Base-by-base conservation (phyloP, 2,113 vertebrate species). In the Gymnorhina tibicen region DNA sequence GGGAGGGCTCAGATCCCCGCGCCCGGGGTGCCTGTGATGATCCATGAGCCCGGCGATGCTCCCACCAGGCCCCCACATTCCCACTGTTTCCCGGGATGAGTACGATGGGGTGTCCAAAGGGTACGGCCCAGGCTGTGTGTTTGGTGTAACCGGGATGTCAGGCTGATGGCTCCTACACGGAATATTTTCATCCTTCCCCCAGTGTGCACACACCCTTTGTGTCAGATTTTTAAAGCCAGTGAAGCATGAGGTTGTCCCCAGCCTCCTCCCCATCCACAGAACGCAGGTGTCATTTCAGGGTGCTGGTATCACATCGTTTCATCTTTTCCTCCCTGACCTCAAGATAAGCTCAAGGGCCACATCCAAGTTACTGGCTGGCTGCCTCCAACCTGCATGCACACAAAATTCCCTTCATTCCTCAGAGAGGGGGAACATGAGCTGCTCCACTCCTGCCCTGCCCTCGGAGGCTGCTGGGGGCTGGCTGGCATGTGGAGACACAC, bases 321-420 rank as follows among this genome's bases (percentile, higher is more conserved):
- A 69, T 50, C 70, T 80, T 69, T 64, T 72, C 86, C 16, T 24
- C 30, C 52, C 52, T 1, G 7, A 49, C 47, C 59, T 67, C 80
- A 85, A 87, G 49, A 78, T 44, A 64, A 81, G 33, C 12, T 30
- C 66, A 69, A 79, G 63, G 80, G 44, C 42, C 16, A 5, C 35
- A 24, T 73, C 66, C 22, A 70, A 77, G 85, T 35, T 42, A 73
- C 16, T 2, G 86, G 67, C 87, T 91, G 95, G 77, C 82, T 84
- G 74, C 68, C 67, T 89, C 50, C 21, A 72, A 33, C 93, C 93
- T 69, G 70, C 56, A 16, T 13, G 26, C 30, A 9, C 39, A 39
- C 19, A 42, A 22, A 53, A 94, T 96, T 96, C 96, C 89, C 94
- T 79, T 95, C 91, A 91, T 98, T 97, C 95, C 86, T 92, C 77